phyloP scores from a whole-genome alignment of 2,113 vertebrate genomes.

The Setophaga kirtlandii region DNA sequence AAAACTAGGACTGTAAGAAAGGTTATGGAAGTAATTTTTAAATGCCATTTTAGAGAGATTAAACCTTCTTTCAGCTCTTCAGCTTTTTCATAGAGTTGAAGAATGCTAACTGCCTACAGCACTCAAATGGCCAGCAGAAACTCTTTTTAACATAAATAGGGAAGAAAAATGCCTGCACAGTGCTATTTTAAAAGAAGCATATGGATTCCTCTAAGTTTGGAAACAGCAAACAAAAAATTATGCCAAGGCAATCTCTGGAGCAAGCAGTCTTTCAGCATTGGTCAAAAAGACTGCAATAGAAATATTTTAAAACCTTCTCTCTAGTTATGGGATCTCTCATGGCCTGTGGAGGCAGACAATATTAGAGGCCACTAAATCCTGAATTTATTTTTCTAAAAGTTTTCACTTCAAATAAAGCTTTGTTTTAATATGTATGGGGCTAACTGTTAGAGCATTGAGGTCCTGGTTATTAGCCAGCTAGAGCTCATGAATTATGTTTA shows the following conservation, averaged over 20 bases:
- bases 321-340: not conserved
- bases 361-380: conserved; percentile 48
- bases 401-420: conserved; percentile 68
- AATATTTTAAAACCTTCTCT: not conserved
- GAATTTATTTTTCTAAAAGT: conserved; percentile 62
- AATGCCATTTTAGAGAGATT: not conserved
- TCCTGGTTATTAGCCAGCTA: conserved; percentile 65
- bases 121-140: not conserved
- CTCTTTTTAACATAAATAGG: not conserved
- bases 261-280: not conserved
- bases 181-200: not conserved
- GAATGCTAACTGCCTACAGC: not conserved
- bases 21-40: not conserved
- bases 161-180: not conserved
- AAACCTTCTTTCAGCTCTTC: not conserved
- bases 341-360: not conserved
- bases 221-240: not conserved
- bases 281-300: conserved; percentile 4
- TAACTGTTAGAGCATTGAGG: conserved; percentile 62
- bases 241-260: not conserved
- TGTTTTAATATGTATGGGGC: conserved; percentile 62
- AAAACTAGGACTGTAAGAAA: not conserved
- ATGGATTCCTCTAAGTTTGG: not conserved
- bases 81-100: not conserved
- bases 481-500: conserved; percentile 69